These are phyloP conservation scores for Adoxophyes honmai DNA, from an alignment of 1,140 invertebrate species.

Conservation along the genomic window DNA sequence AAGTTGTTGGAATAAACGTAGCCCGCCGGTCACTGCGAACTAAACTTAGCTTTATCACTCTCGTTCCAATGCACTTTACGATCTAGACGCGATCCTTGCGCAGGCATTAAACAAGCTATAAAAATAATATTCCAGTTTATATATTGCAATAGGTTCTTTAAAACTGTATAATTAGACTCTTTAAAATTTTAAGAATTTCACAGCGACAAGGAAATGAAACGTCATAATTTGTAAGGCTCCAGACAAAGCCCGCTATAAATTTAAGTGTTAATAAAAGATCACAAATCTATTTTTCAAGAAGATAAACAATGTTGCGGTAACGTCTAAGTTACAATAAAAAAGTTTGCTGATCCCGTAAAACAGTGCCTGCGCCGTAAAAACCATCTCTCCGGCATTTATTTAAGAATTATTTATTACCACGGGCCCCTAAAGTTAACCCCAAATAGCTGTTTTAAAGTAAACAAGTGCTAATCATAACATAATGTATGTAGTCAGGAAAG, in stretches of 20 bases:
- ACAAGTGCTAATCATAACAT: slow-evolving; percentile 5
- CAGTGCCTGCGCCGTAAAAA: slow-evolving; percentile 9
- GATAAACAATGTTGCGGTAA: background rate
- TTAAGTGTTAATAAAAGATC: slow-evolving; percentile 10
- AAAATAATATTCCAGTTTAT: no score
- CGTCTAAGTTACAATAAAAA: background rate
- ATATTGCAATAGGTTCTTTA: no score
- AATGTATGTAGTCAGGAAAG: background rate
- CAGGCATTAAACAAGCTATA: no score
- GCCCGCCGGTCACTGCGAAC: slow-evolving; percentile 1
- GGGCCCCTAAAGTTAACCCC: slow-evolving; percentile 3
- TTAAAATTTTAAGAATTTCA: no score
- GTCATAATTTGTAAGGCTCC: no score
- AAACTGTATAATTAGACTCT: no score
- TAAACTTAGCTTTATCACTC: background rate
- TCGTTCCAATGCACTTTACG: slow-evolving; percentile 9
- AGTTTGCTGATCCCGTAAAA: background rate
- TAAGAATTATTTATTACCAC: slow-evolving; percentile 9
- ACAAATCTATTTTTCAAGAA: background rate
- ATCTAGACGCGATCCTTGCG: background rate
- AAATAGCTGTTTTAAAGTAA: slow-evolving; percentile 7
- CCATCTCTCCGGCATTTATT: slow-evolving; percentile 6
- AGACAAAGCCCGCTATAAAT: background rate
- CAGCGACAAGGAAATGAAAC: no score
- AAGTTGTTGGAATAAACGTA: background rate